A percentile compares a stretch with the other conserved stretches of the same genome.
Evolutionary conservation across 2,113 vertebrate species (phyloP).

Genomic region (Ciconia maguari): DNA sequence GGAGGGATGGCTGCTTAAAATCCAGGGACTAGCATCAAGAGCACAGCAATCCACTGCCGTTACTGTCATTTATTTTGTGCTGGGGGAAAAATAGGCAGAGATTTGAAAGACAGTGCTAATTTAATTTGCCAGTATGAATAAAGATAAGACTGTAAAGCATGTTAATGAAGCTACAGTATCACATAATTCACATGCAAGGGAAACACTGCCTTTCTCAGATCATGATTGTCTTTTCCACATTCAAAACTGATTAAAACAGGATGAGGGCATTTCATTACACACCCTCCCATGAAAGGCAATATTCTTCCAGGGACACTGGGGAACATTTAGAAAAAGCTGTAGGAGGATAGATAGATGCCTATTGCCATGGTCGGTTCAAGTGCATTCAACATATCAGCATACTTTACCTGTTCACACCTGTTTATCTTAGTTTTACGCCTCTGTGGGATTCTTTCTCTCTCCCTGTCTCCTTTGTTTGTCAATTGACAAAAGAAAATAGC

Average conservation of each 20-base stretch:
- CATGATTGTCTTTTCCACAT: background rate
- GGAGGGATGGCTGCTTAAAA: background rate
- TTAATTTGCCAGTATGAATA: conserved; percentile 73
- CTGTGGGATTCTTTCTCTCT: background rate
- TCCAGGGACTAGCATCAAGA: background rate
- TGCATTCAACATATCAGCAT: background rate
- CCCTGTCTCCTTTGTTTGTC: background rate
- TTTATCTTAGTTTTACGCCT: background rate
- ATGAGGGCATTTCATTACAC: conserved; percentile 24
- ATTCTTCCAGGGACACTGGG: background rate
- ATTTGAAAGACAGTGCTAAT: conserved; percentile 69
- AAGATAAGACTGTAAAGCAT: conserved; percentile 62
- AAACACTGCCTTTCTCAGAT: conserved; percentile 11
- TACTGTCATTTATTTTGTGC: background rate
- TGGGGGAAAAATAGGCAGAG: background rate
- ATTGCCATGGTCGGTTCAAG: background rate
- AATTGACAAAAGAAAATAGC: background rate
- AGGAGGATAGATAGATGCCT: background rate
- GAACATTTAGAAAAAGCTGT: background rate
- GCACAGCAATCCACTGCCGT: background rate
- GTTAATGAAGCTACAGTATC: conserved; percentile 54
- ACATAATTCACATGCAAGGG: conserved; percentile 29
- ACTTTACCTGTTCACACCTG: background rate
- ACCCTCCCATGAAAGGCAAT: background rate
- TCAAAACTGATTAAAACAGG: conserved; percentile 32